Conservation (phyloP, 2,888 invertebrate species). For the Syritta pipiens region DNA sequence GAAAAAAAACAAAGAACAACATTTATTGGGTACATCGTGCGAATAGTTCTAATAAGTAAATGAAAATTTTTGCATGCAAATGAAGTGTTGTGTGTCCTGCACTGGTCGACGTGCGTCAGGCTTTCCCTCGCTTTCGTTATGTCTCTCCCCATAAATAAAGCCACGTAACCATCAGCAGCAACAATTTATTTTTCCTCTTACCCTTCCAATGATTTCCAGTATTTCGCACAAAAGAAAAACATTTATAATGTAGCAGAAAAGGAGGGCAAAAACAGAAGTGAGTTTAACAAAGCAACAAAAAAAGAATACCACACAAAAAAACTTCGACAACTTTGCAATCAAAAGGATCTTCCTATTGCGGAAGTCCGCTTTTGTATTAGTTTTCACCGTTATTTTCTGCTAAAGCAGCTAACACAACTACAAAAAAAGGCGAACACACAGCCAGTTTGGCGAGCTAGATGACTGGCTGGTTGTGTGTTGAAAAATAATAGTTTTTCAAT, state of each 20-base stretch:
- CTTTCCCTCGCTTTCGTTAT: too few species aligned
- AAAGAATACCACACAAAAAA: neutral
- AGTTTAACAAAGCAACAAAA: neutral
- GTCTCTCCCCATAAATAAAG: too few species aligned
- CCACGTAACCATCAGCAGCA: conserved; percentile 3
- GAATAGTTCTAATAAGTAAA: conserved; percentile 25
- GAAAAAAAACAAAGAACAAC: neutral
- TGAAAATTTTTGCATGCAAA: conserved; percentile 32
- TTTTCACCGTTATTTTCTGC: neutral
- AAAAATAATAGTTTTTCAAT: conserved; percentile 39
- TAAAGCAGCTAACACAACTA: neutral
- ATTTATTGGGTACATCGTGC: conserved; percentile 15
- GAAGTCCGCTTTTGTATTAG: conserved; percentile 19
- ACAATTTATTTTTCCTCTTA: conserved; percentile 1
- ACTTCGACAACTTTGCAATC: conserved; percentile 20
- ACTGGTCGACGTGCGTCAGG: neutral
- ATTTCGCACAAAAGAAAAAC: conserved; percentile 14
- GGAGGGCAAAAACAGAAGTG: neutral
- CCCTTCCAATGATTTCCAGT: conserved; percentile 7
- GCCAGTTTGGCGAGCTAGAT: too few species aligned
- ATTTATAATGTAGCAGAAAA: conserved; percentile 15
- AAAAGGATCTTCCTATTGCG: conserved; percentile 27
- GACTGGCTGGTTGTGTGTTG: conserved; percentile 22
- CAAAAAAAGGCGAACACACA: neutral
- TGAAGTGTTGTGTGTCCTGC: conserved; percentile 13